Evolutionary conservation across 1,140 invertebrate genomes (phyloP).

Genomic region (Arion vulgaris): DNA sequence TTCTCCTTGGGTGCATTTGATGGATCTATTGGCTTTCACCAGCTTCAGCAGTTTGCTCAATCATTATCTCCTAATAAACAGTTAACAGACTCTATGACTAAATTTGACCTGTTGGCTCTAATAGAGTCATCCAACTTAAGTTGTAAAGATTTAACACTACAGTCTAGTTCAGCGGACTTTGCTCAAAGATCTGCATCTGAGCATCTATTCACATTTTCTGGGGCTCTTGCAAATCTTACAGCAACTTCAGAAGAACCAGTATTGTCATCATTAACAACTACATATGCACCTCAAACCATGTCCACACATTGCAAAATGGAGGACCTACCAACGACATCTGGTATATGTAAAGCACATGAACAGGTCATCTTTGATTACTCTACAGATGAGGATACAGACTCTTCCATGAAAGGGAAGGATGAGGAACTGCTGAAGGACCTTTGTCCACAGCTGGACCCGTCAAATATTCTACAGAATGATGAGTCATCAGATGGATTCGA

Average conservation of each 20-base stretch:
- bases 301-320: background rate
- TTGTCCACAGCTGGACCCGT: background rate
- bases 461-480: background rate
- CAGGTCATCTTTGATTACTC: background rate
- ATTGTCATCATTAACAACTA: background rate
- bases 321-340: background rate
- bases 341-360: background rate
- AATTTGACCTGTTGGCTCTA: slow-evolving; percentile 22
- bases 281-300: background rate
- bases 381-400: background rate
- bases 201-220: slow-evolving; percentile 5
- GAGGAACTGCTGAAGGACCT: background rate
- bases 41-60: slow-evolving; percentile 10
- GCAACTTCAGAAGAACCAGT: background rate
- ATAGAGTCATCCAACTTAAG: slow-evolving; percentile 1
- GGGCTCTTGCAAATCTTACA: background rate
- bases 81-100: background rate
- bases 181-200: background rate
- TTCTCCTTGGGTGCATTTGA: slow-evolving; percentile 29
- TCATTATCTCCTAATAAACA: slow-evolving; percentile 19
- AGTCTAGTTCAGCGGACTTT: background rate
- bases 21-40: background rate
- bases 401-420: background rate
- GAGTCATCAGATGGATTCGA: background rate
- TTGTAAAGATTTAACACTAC: background rate